Evolutionary conservation across 1,140 invertebrate species (phyloP), one percentile per base, ranked within the genome.

Genomic region (Galleria mellonella): DNA sequence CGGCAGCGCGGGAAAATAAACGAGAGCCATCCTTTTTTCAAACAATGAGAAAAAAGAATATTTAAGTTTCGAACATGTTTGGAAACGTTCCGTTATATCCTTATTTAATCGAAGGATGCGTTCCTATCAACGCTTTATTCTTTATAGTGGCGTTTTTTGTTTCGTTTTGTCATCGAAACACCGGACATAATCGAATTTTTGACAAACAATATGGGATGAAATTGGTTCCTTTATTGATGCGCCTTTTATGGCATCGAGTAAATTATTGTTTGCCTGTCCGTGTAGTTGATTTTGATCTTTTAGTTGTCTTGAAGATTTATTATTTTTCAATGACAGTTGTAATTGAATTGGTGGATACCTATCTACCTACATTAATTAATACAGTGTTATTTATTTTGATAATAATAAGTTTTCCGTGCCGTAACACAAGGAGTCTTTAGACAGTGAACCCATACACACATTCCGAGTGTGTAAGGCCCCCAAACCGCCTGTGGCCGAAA

Each of bases 161-260:
- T 52, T 49, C 33, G 51, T 67, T 67, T 58, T 76, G 70, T 73
- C 67, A 61, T 75, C 70, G 58, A 33, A 60, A 49, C 62, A 58
- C 66, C 70, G 67, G 60, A 67, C 62, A 69, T 77, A 81, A 81
- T 81, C 70, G 70, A 82, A 72, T 76, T 78, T 75, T 78, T 74
- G 77, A 75, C 77, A 82, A 74, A 82, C 77, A 82, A 78, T 78
- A 68, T 65, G 55, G 59, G 67, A 63, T 78, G 71, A 78, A 82
- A 82, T 82, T 77, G 77, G 77, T 76, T 78, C 60, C 62, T 77
- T 69, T 75, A 78, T 75, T 62, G 66, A 56, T 58, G 57, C 60
- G 48, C 69, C 71, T 70, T 79, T 76, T 72, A 69, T 65, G 62
- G 60, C 50, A 54, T 32, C 32, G 55, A 59, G 30, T 63, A 63